Evolutionary conservation across 2,888 invertebrate species (phyloP).

Genomic region (Diadegma fenestrale): DNA sequence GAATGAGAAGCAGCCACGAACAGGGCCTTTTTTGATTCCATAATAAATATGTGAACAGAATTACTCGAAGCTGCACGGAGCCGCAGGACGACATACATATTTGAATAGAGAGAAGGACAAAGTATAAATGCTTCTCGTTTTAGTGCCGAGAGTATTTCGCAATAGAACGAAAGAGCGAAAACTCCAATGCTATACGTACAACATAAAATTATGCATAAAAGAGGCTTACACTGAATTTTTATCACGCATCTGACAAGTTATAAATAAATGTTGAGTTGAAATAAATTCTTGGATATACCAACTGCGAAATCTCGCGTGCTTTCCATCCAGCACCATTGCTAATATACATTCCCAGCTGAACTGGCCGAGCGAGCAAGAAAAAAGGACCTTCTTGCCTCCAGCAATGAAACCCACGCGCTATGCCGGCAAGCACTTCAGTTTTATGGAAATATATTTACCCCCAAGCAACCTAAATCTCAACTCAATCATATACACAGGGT

Average conservation of each 20-base stretch:
- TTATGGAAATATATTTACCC: constrained; percentile 60
- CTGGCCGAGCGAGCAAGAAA: constrained; percentile 26
- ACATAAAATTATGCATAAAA: constrained; percentile 30
- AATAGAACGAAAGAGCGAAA: constrained; percentile 21
- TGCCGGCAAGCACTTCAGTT: constrained; percentile 22
- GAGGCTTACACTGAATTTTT: constrained; percentile 12
- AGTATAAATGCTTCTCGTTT: constrained; percentile 5
- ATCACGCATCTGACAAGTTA: constrained; percentile 50
- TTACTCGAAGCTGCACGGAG: constrained; percentile 68
- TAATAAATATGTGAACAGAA: constrained; percentile 74
- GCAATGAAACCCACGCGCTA: constrained; percentile 19
- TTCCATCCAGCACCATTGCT: neutral
- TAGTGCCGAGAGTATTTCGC: neutral
- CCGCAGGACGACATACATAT: constrained; percentile 62
- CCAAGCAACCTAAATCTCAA: constrained; percentile 35
- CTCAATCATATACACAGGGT: constrained; percentile 32
- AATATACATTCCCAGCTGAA: neutral
- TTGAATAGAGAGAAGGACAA: constrained; percentile 58
- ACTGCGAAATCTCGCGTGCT: constrained; percentile 1
- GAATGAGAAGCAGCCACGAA: constrained; percentile 14
- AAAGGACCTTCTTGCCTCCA: constrained; percentile 21
- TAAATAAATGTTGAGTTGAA: constrained; percentile 69
- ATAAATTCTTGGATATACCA: constrained; percentile 56
- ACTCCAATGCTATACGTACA: constrained; percentile 8
- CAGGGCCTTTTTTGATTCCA: constrained; percentile 64